phyloP scores from a whole-genome alignment of 2,888 invertebrate species.

The Dolomedes plantarius region DNA sequence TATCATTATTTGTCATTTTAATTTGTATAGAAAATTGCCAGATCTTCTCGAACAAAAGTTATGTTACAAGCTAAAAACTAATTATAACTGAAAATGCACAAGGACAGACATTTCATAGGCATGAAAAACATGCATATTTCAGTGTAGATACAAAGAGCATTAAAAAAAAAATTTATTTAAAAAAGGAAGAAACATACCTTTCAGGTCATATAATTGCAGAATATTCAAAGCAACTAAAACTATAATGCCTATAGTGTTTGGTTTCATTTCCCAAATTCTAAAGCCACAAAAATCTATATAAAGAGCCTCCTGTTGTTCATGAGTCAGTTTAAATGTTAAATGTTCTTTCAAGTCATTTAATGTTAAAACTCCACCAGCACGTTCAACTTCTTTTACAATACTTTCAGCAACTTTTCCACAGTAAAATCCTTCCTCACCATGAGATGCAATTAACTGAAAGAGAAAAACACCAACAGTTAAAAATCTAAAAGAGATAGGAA shows the following conservation, averaged over 20 bases:
- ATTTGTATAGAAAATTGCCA: too few species aligned
- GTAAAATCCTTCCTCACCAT: slow-evolving; percentile 76
- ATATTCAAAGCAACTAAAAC: slow-evolving; percentile 77
- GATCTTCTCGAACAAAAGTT: too few species aligned
- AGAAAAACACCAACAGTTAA: too few species aligned
- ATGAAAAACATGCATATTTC: too few species aligned
- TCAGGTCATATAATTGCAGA: slow-evolving; percentile 76
- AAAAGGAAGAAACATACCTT: slow-evolving; percentile 73
- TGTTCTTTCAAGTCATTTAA: slow-evolving; percentile 75
- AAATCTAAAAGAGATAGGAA: too few species aligned
- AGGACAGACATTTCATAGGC: too few species aligned
- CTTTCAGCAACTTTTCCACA: slow-evolving; percentile 75
- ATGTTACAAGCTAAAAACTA: too few species aligned
- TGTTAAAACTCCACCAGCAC: slow-evolving; percentile 75
- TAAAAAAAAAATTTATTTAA: background rate
- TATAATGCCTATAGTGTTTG: slow-evolving; percentile 77
- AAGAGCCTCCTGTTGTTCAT: slow-evolving; percentile 69
- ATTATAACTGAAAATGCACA: too few species aligned
- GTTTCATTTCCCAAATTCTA: slow-evolving; percentile 77
- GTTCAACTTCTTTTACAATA: slow-evolving; percentile 75
- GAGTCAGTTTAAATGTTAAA: slow-evolving; percentile 74
- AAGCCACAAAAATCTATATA: slow-evolving; percentile 75
- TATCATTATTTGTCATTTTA: too few species aligned
- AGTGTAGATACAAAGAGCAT: too few species aligned
- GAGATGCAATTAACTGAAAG: slow-evolving; percentile 24